A percentile compares a stretch with the other conserved stretches of the same genome.
Conservation (phyloP, 2,113 vertebrate genomes). For the Mugil cephalus region DNA sequence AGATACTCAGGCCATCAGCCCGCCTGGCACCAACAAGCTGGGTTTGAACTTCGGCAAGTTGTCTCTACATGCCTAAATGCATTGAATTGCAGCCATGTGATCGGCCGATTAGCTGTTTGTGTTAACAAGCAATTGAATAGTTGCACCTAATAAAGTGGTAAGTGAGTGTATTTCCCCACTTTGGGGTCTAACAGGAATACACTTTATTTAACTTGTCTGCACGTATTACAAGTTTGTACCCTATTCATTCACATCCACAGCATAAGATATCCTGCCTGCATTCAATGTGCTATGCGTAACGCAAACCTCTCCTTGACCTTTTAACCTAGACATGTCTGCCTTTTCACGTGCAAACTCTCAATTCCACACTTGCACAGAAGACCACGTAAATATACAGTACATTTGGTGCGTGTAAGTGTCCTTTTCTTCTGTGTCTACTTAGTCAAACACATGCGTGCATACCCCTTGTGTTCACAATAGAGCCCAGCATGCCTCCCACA, state of each 20-base stretch:
- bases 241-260: not conserved
- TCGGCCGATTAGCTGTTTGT: too few species aligned
- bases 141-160: too few species aligned
- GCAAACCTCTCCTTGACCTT: not conserved
- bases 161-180: too few species aligned
- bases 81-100: too few species aligned
- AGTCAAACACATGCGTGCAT: constrained; percentile 29
- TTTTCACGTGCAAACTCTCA: constrained; percentile 6
- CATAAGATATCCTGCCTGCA: not conserved
- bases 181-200: too few species aligned
- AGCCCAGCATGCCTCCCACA: constrained; percentile 43
- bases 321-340: not conserved
- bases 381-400: not conserved
- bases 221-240: not conserved
- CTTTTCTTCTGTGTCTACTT: constrained; percentile 18
- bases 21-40: too few species aligned
- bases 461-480: constrained; percentile 29
- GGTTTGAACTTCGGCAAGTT: too few species aligned
- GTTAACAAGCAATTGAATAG: too few species aligned
- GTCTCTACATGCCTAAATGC: too few species aligned
- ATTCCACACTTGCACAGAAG: not conserved
- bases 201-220: too few species aligned
- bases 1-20: too few species aligned
- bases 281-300: not conserved
- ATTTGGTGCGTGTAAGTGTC: not conserved